phyloP scores from a whole-genome alignment of 2,113 vertebrate genomes.

The Periophthalmodon schlosseri region DNA sequence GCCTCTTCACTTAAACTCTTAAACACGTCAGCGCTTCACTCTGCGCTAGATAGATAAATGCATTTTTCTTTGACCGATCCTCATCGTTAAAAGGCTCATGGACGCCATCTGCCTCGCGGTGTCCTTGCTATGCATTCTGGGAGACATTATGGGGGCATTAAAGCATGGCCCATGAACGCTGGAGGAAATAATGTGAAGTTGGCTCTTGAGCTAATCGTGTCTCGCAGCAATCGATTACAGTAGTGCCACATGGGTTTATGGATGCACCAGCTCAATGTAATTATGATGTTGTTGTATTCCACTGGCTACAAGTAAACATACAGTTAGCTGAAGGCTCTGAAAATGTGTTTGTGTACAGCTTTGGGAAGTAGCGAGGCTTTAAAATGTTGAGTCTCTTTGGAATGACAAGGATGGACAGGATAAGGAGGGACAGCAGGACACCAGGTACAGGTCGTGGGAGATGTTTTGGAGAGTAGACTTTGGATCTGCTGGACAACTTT shows the following conservation, averaged over 20 bases:
- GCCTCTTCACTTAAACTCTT: neutral
- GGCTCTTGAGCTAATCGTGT: conserved; percentile 32
- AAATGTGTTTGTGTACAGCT: neutral
- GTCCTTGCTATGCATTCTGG: conserved; percentile 34
- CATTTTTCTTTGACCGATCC: conserved; percentile 17
- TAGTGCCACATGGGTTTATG: conserved; percentile 34
- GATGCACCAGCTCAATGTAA: conserved; percentile 30
- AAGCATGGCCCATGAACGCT: conserved; percentile 31
- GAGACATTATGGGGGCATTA: conserved; percentile 33
- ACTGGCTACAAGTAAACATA: conserved; percentile 23
- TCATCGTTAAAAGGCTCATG: conserved; percentile 19
- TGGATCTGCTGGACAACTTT: neutral
- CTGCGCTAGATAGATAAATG: conserved; percentile 13
- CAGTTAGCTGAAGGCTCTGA: conserved; percentile 14
- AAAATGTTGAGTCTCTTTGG: neutral
- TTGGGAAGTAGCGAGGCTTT: neutral
- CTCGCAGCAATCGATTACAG: conserved; percentile 36
- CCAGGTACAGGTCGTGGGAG: neutral
- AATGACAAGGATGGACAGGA: neutral
- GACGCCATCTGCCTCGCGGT: conserved; percentile 13
- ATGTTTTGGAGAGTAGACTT: neutral
- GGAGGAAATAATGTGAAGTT: conserved; percentile 35
- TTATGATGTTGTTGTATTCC: conserved; percentile 38
- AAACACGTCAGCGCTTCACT: neutral
- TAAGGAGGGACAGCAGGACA: neutral